Conservation (phyloP, 2,113 vertebrate species). For the Brachyistius frenatus region DNA sequence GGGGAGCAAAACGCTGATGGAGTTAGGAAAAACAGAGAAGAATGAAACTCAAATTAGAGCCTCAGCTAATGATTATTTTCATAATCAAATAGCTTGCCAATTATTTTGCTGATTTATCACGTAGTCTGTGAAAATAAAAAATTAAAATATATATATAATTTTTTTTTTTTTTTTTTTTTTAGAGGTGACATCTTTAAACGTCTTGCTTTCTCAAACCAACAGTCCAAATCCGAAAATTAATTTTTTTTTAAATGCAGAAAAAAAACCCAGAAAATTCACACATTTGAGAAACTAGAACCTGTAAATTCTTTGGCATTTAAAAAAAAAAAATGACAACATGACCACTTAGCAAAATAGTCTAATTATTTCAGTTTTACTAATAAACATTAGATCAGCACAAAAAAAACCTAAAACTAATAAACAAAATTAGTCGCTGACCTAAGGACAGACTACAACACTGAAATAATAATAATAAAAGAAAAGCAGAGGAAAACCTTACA, state of each 20-base stretch:
- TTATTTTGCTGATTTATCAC: slow-evolving; percentile 25
- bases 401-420: background rate
- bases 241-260: background rate
- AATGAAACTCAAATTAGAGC: slow-evolving; percentile 31
- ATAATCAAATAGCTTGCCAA: slow-evolving; percentile 32
- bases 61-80: slow-evolving; percentile 39
- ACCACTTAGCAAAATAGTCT: background rate
- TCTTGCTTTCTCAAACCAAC: background rate
- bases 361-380: background rate
- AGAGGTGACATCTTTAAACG: background rate
- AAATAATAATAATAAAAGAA: background rate
- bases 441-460: background rate
- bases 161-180: background rate
- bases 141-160: background rate
- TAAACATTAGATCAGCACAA: background rate
- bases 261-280: background rate
- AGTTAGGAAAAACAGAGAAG: background rate
- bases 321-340: background rate
- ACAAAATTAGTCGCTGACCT: background rate
- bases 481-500: background rate
- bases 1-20: slow-evolving; percentile 18
- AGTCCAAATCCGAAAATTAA: background rate
- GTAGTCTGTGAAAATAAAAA: background rate
- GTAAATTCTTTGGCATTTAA: background rate
- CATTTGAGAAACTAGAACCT: background rate